These are phyloP conservation scores for Phenganax subtilis DNA, from an alignment of 92 coral and sea anemone species.

Conservation along the genomic window DNA sequence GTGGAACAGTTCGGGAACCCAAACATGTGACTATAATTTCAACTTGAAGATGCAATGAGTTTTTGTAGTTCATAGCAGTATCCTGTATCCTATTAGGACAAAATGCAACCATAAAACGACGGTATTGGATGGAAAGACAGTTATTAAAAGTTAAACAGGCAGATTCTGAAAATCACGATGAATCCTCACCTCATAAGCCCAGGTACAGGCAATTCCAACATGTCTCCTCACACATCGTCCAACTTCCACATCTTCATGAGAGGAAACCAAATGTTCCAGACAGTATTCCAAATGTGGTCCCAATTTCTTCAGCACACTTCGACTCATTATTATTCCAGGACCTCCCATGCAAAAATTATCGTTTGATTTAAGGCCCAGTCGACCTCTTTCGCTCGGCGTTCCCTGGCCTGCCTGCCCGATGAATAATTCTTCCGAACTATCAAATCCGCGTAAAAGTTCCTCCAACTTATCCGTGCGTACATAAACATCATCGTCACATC, in stretches of 20 bases:
- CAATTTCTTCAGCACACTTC: conserved; percentile 76
- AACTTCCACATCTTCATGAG: conserved; percentile 95
- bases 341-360: conserved; percentile 99
- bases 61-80: too few relatives aligned
- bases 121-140: too few relatives aligned
- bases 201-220: conserved; percentile 88
- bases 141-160: too few relatives aligned
- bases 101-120: too few relatives aligned
- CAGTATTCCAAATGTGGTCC: conserved; percentile 87
- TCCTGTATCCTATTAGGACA: too few relatives aligned
- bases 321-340: conserved; percentile 83
- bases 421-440: conserved; percentile 84
- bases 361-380: conserved; percentile 69
- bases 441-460: conserved; percentile 65
- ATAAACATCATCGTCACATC: conserved; percentile 97
- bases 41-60: too few relatives aligned
- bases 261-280: conserved; percentile 65
- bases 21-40: too few relatives aligned
- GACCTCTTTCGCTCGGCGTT: conserved; percentile 64
- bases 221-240: conserved; percentile 87
- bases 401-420: conserved; percentile 98
- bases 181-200: conserved; percentile 86
- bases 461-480: conserved; percentile 77
- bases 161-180: background rate
- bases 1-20: too few relatives aligned